Conservation (phyloP, 2,113 vertebrate genomes). For the Bubalus kerabau region DNA sequence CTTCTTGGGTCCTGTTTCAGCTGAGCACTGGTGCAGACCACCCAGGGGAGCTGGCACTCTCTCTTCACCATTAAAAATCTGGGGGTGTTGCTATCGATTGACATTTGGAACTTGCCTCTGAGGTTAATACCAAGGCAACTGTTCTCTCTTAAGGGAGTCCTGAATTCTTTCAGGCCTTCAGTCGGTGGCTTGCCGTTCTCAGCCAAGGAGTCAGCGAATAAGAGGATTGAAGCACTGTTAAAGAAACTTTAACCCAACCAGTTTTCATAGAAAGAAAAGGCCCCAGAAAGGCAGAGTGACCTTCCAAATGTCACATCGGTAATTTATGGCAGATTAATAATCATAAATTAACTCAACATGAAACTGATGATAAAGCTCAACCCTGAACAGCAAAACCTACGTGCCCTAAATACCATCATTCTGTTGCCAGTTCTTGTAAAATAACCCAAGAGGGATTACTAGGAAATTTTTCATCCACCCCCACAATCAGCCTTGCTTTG, state of each 20-base stretch:
- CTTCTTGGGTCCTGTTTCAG: neutral
- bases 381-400: constrained; percentile 56
- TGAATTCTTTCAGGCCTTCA: neutral
- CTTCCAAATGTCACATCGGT: neutral
- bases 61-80: neutral
- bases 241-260: neutral
- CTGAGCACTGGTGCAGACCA: neutral
- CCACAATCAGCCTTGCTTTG: neutral
- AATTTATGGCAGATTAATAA: neutral
- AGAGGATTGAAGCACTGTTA: neutral
- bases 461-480: neutral
- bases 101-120: neutral
- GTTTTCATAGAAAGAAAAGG: neutral
- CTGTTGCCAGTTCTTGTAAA: constrained; percentile 59
- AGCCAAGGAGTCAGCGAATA: neutral
- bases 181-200: neutral
- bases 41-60: neutral
- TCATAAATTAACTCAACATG: constrained; percentile 57
- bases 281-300: neutral
- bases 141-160: neutral
- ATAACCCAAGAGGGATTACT: constrained; percentile 54
- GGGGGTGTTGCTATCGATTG: constrained; percentile 4
- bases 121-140: neutral
- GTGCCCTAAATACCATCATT: constrained; percentile 64
- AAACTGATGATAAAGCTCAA: constrained; percentile 63